Conservation (phyloP, 2,113 vertebrate species). For the Aphelocoma coerulescens region DNA sequence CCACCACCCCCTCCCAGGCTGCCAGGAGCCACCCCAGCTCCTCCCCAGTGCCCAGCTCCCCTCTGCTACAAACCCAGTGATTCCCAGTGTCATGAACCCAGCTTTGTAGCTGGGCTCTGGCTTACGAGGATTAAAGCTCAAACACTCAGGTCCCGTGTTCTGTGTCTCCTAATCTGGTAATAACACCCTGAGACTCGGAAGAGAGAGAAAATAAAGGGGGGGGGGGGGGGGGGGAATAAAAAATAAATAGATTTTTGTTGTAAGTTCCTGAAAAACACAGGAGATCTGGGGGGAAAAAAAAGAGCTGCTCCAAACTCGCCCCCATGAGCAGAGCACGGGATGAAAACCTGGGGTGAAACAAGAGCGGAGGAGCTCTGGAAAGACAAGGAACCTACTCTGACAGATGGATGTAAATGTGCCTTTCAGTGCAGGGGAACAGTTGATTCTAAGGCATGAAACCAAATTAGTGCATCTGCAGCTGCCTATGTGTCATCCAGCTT, state of each 20-base stretch:
- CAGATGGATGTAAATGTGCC: slow-evolving; percentile 76
- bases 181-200: not conserved
- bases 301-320: slow-evolving; percentile 32
- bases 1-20: no score
- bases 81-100: not conserved
- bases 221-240: not conserved
- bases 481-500: slow-evolving; percentile 66
- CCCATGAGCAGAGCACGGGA: not conserved
- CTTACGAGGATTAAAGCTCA: slow-evolving; percentile 24
- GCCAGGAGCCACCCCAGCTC: not conserved
- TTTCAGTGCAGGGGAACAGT: slow-evolving; percentile 67
- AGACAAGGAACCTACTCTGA: slow-evolving; percentile 63
- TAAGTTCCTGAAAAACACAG: not conserved
- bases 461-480: slow-evolving; percentile 90
- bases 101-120: not conserved
- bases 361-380: slow-evolving; percentile 46
- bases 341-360: not conserved
- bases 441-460: slow-evolving; percentile 82
- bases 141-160: not conserved
- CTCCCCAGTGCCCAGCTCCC: not conserved
- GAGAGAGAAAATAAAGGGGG: not conserved
- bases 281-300: not conserved
- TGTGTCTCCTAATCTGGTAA: not conserved
- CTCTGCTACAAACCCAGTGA: not conserved
- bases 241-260: not conserved